phyloP scores from a whole-genome alignment of 30 jellyfish, hydroid and myxozoan genomes.

The Euphysa ruthae region DNA sequence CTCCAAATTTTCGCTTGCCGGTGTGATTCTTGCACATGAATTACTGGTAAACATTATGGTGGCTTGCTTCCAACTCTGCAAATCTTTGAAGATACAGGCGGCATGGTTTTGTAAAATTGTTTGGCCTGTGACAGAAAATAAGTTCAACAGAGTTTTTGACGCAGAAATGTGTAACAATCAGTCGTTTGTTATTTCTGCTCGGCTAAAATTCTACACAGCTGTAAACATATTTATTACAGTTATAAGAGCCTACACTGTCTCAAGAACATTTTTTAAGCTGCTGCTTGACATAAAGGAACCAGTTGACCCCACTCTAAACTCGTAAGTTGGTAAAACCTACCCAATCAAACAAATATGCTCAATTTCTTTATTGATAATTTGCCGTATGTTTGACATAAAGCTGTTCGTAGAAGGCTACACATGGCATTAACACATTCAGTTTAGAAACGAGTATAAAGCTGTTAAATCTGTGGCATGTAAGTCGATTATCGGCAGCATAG shows the following conservation, averaged over 20 bases:
- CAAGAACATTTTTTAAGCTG: not conserved
- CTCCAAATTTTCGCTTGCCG: no score
- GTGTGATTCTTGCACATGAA: not conserved
- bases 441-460: not conserved
- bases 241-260: not conserved
- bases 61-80: not conserved
- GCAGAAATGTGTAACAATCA: no score
- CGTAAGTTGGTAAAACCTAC: not conserved
- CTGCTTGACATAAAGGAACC: not conserved
- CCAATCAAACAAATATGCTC: not conserved
- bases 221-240: not conserved
- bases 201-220: not conserved
- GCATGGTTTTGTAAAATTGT: no score
- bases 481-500: no score
- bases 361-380: no score
- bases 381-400: not conserved
- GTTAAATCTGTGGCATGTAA: not conserved
- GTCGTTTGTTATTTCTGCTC: constrained; percentile 4
- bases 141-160: not conserved
- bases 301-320: not conserved
- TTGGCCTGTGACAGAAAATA: constrained; percentile 1
- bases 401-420: not conserved
- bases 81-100: not conserved
- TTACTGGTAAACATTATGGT: not conserved
- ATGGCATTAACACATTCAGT: not conserved